These are phyloP conservation scores for Acanthosepion esculentum DNA, from an alignment of 2,888 invertebrate species.

Conservation along the genomic window DNA sequence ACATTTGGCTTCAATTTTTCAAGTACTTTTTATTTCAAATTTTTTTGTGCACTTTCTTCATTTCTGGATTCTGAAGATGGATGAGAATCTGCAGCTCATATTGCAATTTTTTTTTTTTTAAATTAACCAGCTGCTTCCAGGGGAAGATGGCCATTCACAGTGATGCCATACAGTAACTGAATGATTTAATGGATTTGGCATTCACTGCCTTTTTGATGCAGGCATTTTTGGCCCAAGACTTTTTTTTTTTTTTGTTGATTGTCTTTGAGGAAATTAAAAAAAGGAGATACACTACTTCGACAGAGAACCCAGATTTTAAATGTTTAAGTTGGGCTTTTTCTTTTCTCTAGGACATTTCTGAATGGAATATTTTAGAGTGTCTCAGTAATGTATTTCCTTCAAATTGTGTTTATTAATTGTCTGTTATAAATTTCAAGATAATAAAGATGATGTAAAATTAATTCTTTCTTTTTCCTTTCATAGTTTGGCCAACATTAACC, in stretches of 20 bases:
- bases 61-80: not conserved
- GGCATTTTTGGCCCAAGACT: not conserved
- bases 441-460: slow-evolving; percentile 35
- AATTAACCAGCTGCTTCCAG: not conserved
- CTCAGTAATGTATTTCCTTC: slow-evolving; percentile 14
- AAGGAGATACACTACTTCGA: slow-evolving; percentile 33
- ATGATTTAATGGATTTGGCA: not conserved
- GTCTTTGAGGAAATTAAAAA: not conserved
- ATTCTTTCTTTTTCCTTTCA: not conserved
- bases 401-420: slow-evolving; percentile 40
- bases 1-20: too few species aligned
- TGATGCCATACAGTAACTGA: not conserved
- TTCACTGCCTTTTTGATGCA: slow-evolving; percentile 33
- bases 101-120: not conserved
- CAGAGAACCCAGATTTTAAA: slow-evolving; percentile 15
- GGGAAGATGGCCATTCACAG: not conserved
- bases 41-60: not conserved
- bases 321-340: not conserved
- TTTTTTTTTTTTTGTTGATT: not conserved
- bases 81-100: slow-evolving; percentile 12
- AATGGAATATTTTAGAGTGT: not conserved
- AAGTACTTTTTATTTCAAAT: too few species aligned
- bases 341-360: not conserved
- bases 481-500: too few species aligned
- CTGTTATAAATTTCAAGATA: slow-evolving; percentile 44